Percentiles rank a stretch among this genome's conserved stretches.
These are phyloP conservation scores for Alviniconcha strummeri DNA, from an alignment of 2,888 invertebrate genomes.

Conservation along the genomic window DNA sequence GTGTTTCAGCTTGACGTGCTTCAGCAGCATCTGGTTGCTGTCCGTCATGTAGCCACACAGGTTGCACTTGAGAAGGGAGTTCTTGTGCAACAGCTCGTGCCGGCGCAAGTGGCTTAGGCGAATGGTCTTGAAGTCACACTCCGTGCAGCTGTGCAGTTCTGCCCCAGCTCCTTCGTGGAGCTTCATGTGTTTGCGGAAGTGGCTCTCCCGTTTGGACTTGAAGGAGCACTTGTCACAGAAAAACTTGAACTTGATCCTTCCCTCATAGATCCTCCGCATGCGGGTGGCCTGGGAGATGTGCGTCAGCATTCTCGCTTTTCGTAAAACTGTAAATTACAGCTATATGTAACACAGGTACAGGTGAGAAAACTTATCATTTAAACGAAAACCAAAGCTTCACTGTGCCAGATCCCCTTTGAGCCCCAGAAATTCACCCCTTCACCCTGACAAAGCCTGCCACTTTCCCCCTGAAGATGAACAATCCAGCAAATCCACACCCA, in stretches of 20 bases:
- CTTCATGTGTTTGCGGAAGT: slow-evolving; percentile 71
- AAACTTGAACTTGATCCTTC: slow-evolving; percentile 68
- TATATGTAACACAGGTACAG: too few relatives aligned
- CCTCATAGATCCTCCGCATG: slow-evolving; percentile 39
- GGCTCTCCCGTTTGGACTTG: slow-evolving; percentile 74
- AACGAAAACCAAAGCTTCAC: too few relatives aligned
- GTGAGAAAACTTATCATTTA: too few relatives aligned
- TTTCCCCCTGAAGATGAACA: too few relatives aligned
- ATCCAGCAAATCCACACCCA: too few relatives aligned
- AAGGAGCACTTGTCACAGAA: slow-evolving; percentile 74
- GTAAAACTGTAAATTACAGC: slow-evolving; percentile 10
- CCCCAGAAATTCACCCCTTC: too few relatives aligned
- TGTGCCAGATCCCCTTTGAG: too few relatives aligned
- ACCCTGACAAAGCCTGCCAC: too few relatives aligned
- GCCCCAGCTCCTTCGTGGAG: slow-evolving; percentile 60
- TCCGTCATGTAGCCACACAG: slow-evolving; percentile 39
- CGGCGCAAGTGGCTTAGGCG: slow-evolving; percentile 70
- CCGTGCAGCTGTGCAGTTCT: slow-evolving; percentile 63
- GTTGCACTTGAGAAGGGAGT: slow-evolving; percentile 36
- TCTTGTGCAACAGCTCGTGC: slow-evolving; percentile 70
- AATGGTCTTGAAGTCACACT: slow-evolving; percentile 72
- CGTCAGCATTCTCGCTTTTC: slow-evolving; percentile 26
- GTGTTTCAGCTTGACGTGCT: slow-evolving; percentile 41
- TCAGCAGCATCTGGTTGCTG: slow-evolving; percentile 24
- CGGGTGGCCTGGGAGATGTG: slow-evolving; percentile 29